phyloP scores from a whole-genome alignment of 2,888 invertebrate species.

The Parapristionchus giblindavisi region DNA sequence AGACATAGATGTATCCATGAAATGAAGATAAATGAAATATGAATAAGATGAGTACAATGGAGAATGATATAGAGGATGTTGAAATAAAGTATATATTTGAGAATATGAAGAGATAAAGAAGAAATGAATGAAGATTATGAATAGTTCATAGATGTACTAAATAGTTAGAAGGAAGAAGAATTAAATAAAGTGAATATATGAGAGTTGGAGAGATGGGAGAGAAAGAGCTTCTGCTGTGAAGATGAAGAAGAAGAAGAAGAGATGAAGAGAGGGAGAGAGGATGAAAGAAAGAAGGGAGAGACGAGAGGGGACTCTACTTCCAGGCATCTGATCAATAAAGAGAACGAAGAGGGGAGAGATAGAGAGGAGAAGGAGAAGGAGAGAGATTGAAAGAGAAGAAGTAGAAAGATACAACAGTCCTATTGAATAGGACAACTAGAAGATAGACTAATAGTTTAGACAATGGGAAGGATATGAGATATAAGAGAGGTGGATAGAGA shows the following conservation, averaged over 20 bases:
- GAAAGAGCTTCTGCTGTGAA: background rate
- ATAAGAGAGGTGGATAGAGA: background rate
- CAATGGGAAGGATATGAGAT: background rate
- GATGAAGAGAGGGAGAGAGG: constrained; percentile 3
- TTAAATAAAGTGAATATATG: background rate
- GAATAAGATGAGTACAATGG: constrained; percentile 18
- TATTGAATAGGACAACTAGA: background rate
- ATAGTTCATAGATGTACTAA: too few species aligned
- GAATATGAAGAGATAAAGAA: background rate
- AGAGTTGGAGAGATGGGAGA: background rate
- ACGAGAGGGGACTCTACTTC: too few species aligned
- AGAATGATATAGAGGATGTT: background rate
- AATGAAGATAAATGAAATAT: constrained; percentile 12
- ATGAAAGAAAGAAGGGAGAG: background rate
- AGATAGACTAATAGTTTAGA: constrained; percentile 18
- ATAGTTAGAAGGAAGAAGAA: background rate
- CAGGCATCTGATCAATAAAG: too few species aligned
- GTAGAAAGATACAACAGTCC: constrained; percentile 9
- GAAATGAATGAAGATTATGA: background rate
- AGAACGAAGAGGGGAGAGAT: background rate
- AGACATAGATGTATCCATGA: constrained; percentile 6
- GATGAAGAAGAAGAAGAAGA: background rate
- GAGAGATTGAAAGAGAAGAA: background rate
- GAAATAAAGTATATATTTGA: background rate
- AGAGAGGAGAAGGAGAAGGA: background rate